A percentile compares a stretch with the other conserved stretches of the same genome.
These are phyloP conservation scores for Whitmania pigra DNA, from an alignment of 1,140 invertebrate genomes.

Conservation along the genomic window DNA sequence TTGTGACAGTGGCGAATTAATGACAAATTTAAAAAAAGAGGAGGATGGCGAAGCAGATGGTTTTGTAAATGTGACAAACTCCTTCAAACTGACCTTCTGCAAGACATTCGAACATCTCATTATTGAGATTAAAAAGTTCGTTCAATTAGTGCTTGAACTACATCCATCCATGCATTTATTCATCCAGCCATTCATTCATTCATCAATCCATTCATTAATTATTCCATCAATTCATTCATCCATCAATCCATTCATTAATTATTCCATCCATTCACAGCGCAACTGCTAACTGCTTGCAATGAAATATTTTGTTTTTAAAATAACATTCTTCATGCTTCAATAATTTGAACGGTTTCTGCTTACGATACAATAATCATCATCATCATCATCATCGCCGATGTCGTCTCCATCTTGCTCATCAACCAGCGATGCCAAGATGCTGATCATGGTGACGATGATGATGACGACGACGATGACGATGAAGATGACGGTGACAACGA, in stretches of 20 bases:
- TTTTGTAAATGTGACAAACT: neutral
- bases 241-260: too few relatives aligned
- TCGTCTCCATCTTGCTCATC: neutral
- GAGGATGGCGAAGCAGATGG: neutral
- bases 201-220: too few relatives aligned
- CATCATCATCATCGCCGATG: neutral
- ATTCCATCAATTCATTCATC: too few relatives aligned
- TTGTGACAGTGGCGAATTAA: neutral
- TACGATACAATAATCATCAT: too few relatives aligned
- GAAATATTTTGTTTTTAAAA: too few relatives aligned
- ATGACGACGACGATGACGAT: neutral
- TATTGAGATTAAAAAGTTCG: neutral
- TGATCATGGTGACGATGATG: neutral
- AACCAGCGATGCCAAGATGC: neutral
- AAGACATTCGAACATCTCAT: neutral
- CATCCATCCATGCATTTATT: too few relatives aligned
- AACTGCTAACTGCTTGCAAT: too few relatives aligned
- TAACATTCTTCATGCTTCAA: too few relatives aligned
- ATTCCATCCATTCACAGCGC: too few relatives aligned
- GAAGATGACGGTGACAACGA: too few relatives aligned
- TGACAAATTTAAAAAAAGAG: neutral
- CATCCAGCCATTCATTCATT: too few relatives aligned
- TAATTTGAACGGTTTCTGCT: too few relatives aligned
- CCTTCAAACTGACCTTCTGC: neutral
- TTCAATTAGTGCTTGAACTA: neutral